A percentile compares a stretch with the other conserved stretches of the same genome.
phyloP scores from a whole-genome alignment of 2,113 vertebrate species.

The Mormyrus iriodes region DNA sequence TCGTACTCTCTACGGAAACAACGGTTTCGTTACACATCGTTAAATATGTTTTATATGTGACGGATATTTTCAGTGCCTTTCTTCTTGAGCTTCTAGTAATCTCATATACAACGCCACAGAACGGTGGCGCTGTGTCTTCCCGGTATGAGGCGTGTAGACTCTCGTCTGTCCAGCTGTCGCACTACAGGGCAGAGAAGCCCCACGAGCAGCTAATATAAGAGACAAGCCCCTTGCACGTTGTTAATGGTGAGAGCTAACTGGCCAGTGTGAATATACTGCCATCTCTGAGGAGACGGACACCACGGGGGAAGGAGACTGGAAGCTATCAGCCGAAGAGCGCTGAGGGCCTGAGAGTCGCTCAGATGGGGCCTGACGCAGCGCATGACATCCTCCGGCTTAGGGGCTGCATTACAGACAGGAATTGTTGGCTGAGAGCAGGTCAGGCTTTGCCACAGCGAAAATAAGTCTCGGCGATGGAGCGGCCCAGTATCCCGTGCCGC shows the following conservation, averaged over 20 bases:
- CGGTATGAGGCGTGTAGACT: background rate
- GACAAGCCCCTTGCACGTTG: slow-evolving; percentile 53
- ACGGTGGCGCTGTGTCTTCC: background rate
- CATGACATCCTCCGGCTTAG: background rate
- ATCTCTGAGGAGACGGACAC: slow-evolving; percentile 38
- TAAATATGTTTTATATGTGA: background rate
- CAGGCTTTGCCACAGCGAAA: background rate
- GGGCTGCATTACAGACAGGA: background rate
- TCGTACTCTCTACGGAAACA: background rate
- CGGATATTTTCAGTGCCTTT: background rate
- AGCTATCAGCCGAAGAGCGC: slow-evolving; percentile 40
- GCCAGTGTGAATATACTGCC: slow-evolving; percentile 48
- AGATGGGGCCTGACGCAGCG: background rate
- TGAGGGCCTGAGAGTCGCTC: background rate
- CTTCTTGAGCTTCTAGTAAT: background rate
- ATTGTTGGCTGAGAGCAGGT: background rate
- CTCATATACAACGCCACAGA: background rate
- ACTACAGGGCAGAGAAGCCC: slow-evolving; percentile 29
- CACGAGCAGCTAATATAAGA: slow-evolving; percentile 52
- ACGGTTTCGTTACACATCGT: background rate
- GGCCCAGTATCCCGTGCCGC: slow-evolving; percentile 28
- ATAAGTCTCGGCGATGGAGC: slow-evolving; percentile 3
- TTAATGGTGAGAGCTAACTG: slow-evolving; percentile 64
- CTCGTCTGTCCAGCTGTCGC: slow-evolving; percentile 23
- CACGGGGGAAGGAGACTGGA: slow-evolving; percentile 40